Evolutionary conservation across 1,140 invertebrate genomes (phyloP).

Genomic region (Cherax destructor): DNA sequence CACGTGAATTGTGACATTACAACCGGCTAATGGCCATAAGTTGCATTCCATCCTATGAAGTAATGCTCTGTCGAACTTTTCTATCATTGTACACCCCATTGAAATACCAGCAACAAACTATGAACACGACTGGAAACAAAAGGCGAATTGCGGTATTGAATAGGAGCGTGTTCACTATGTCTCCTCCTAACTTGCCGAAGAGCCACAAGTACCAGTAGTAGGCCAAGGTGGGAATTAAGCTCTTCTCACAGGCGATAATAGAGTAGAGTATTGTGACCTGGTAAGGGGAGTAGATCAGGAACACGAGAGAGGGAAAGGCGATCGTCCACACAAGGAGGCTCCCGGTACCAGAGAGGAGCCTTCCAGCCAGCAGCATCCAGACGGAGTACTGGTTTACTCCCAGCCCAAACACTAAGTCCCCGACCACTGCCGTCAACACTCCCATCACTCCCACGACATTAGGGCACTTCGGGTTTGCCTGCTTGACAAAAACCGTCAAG

Average conservation of each 20-base stretch:
- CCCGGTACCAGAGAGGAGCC: background rate
- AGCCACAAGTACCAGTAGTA: conserved; percentile 10
- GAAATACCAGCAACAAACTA: background rate
- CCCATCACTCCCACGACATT: background rate
- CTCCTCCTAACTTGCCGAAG: background rate
- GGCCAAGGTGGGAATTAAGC: background rate
- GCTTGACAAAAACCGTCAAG: conserved; percentile 1
- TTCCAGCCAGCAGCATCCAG: background rate
- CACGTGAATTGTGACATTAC: background rate
- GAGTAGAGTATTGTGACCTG: background rate
- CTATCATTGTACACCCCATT: background rate
- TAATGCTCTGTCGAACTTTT: background rate
- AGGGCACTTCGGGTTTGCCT: background rate
- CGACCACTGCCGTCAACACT: background rate
- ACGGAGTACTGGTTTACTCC: background rate
- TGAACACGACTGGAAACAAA: background rate
- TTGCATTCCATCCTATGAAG: too few species aligned
- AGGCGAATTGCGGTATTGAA: background rate
- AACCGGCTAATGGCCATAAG: background rate
- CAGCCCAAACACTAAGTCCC: conserved; percentile 7
- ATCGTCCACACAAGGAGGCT: background rate
- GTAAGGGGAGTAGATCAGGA: background rate
- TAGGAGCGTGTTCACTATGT: background rate
- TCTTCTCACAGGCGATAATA: background rate
- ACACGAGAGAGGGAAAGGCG: background rate